Conservation (phyloP, 2,113 vertebrate genomes). For the Leucosticte australis region DNA sequence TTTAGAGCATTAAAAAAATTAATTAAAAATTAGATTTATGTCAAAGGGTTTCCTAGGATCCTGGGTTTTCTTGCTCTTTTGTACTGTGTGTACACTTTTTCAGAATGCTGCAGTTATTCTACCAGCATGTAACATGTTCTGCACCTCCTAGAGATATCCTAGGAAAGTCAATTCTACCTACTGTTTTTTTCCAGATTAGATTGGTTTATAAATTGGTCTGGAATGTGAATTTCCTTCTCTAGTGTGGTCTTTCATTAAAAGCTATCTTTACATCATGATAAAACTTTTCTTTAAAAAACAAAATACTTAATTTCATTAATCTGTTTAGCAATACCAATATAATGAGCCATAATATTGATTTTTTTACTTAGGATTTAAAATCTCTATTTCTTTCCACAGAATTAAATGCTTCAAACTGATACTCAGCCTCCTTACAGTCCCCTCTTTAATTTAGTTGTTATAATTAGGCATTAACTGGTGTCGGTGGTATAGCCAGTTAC, state of each 20-base stretch:
- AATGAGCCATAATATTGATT: constrained; percentile 83
- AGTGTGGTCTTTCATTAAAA: constrained; percentile 55
- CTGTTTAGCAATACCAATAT: constrained; percentile 82
- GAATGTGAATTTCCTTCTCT: constrained; percentile 61
- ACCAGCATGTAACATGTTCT: background rate
- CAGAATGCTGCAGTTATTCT: background rate
- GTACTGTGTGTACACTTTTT: background rate
- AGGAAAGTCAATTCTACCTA: constrained; percentile 29
- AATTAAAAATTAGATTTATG: background rate
- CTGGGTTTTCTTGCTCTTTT: background rate
- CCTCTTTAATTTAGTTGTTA: constrained; percentile 99
- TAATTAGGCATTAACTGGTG: constrained; percentile 99
- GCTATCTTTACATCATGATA: constrained; percentile 65
- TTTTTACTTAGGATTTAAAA: constrained; percentile 82
- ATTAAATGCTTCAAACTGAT: constrained; percentile 91
- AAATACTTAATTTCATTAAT: constrained; percentile 83
- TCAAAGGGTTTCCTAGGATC: background rate
- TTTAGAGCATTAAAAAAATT: background rate
- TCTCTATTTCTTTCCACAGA: constrained; percentile 88
- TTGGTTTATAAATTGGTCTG: constrained; percentile 60
- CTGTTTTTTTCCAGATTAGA: constrained; percentile 52
- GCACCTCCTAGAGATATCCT: constrained; percentile 5
- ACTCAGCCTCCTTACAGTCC: constrained; percentile 84
- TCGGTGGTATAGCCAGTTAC: constrained; percentile 97
- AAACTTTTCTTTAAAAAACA: constrained; percentile 61